phyloP scores from a whole-genome alignment of 2,113 vertebrate species.

The Gnathonemus longibarbis region DNA sequence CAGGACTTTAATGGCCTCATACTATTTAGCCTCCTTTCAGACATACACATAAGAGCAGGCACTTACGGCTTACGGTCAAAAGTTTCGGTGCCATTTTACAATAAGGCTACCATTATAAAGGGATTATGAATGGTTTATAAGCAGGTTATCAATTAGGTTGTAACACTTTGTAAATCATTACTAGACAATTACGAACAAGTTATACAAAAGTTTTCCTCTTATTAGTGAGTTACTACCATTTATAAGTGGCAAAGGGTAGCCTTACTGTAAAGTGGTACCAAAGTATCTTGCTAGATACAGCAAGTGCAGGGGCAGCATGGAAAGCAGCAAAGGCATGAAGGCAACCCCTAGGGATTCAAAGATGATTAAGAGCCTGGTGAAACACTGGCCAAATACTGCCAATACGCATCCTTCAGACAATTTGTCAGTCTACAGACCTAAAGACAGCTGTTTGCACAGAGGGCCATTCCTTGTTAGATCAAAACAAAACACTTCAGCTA shows the following conservation, averaged over 20 bases:
- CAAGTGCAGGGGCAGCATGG: not conserved
- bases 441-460: not conserved
- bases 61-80: not conserved
- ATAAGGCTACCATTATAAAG: no score
- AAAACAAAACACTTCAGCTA: not conserved
- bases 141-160: no score
- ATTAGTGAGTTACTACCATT: no score
- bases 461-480: not conserved
- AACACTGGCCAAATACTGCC: not conserved
- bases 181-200: no score
- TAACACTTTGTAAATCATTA: no score
- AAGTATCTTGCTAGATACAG: not conserved
- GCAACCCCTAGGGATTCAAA: not conserved
- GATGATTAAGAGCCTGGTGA: not conserved
- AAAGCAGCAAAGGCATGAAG: not conserved
- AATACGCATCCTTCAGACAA: not conserved
- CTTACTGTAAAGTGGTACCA: no score
- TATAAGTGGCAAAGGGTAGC: no score
- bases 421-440: not conserved
- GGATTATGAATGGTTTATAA: no score
- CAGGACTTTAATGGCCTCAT: not conserved
- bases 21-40: not conserved
- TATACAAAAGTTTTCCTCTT: no score
- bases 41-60: not conserved
- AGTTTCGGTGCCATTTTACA: no score